Base-by-base conservation (phyloP, 1,140 invertebrate genomes). In the Orchestia grillus region DNA sequence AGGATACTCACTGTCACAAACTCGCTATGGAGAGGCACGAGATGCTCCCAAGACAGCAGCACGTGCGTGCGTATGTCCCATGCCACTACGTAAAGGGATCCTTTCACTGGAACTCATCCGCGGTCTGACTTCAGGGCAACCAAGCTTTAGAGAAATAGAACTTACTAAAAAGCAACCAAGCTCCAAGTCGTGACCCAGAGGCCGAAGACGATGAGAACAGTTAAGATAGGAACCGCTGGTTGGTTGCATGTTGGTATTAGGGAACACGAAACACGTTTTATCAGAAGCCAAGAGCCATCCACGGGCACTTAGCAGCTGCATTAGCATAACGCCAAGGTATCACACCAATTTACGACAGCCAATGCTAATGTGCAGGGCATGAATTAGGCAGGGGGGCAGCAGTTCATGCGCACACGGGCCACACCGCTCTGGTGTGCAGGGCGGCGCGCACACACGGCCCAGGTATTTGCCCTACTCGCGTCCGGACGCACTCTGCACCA, bases 261-360 rank as follows among this genome's bases (percentile, higher is more conserved):
- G 62, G 62, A 77, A 77, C 62, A 77, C 62, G 62, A 77, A 77
- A 77, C 62, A 77, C 62, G 62, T 77, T 77, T 77, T 77, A 77
- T 77, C 62, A 77, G 62, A 77, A 77, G 62, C 62, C 36, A 28
- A 77, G 62, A 77, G 62, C 62, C 62, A 77, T 77, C 62, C 1
- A 77, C 36, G 62, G 62, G 62, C 62, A 77, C 62, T 77, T 77
- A 77, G 62, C 11, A 77, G 62, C 11, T 28, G 62, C 36, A 77
- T 77, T 77, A 77, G 62, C 62, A 77, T 77, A 77, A 77, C 15
- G 62, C 28, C 62, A 23, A 77, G 62, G 62, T 77, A 77, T 77
- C 62, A 77, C 62, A 77, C 62, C 62, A 77, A 77, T 77, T 77
- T 77, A 77, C 62, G 62, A 77, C 28, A 77, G 62, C 28, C 62